Base-by-base conservation (phyloP, 2,888 invertebrate species). In the Lasioglossum lativentre region DNA sequence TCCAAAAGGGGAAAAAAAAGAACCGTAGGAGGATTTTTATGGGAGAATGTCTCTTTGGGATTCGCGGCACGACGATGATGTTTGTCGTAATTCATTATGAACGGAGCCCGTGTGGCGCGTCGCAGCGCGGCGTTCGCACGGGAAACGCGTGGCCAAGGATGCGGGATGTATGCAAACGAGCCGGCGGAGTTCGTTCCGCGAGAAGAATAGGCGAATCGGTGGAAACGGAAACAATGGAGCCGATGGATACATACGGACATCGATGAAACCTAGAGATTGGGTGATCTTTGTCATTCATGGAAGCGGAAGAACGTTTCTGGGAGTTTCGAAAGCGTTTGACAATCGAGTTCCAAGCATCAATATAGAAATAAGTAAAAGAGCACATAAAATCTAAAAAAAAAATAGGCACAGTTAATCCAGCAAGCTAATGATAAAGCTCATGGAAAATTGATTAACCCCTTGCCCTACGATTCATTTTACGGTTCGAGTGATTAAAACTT, bases 81-180 rank as follows among this genome's bases (percentile, higher is more conserved):
- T 68, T 38, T 38, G 68, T 38, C 38, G 68, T 68, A 38, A 68
- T 38, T 68, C 38, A 68, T 68, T 68, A 68, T 38, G 68, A 68
- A 34, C 23, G 34, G 34, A 19, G 34, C 23, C 8, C 34, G 14
- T 34, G 66, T 30, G 66, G 8, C 34, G 34, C 34, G 34, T n/a
- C n/a, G n/a, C n/a, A n/a, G 34, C 3, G 34, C 1, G 34, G 34
- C 66, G 23, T 23, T 23, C 34, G 66, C 66, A 10, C 30, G 66
- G 66, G 30, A 34, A 34, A 38, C 34, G 68, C 68, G 38, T 10
- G 68, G 23, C 34, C 38, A 38, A 38, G 38, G 68, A 68, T 23
- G 38, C 38, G 38, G 23, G 68, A 68, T 68, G 68, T 68, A 38
- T 68, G 68, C 68, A 68, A 68, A 68, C 68, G 68, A 68, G 68